Evolutionary conservation across 2,113 vertebrate genomes (phyloP).

Genomic region (Catagonus wagneri): DNA sequence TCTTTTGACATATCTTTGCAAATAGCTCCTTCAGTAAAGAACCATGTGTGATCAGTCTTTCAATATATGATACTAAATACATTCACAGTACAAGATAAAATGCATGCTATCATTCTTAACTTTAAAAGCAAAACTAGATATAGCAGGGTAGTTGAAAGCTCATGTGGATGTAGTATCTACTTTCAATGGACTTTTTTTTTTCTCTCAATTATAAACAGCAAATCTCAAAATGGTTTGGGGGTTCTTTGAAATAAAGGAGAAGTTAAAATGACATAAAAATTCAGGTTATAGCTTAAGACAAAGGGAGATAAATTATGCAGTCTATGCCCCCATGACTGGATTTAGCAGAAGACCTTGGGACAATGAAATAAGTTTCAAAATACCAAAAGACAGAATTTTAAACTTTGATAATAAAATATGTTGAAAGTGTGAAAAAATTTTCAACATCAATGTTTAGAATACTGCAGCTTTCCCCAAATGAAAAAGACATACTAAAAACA

Average conservation of each 20-base stretch:
- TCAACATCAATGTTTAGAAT: not conserved
- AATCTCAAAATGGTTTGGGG: not conserved
- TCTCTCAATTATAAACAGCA: not conserved
- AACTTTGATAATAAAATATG: not conserved
- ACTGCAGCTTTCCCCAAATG: not conserved
- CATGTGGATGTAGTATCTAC: not conserved
- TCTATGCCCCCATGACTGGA: not conserved
- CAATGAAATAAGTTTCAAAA: not conserved
- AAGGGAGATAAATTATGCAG: not conserved
- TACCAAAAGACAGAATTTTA: not conserved
- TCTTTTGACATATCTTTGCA: not conserved
- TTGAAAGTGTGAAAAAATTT: not conserved
- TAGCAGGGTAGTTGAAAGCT: not conserved
- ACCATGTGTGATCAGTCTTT: not conserved
- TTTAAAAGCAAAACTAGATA: not conserved
- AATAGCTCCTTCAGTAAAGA: not conserved
- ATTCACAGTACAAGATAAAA: slow-evolving; percentile 20
- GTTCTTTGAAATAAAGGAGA: not conserved
- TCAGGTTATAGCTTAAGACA: not conserved
- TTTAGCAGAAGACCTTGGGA: not conserved
- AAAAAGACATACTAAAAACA: not conserved
- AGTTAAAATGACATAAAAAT: slow-evolving; percentile 31
- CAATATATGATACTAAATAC: not conserved
- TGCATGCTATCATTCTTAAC: not conserved
- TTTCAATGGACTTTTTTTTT: not conserved